Base-by-base conservation (phyloP, 2,888 invertebrate genomes). In the Nematopogon swammerdamellus region DNA sequence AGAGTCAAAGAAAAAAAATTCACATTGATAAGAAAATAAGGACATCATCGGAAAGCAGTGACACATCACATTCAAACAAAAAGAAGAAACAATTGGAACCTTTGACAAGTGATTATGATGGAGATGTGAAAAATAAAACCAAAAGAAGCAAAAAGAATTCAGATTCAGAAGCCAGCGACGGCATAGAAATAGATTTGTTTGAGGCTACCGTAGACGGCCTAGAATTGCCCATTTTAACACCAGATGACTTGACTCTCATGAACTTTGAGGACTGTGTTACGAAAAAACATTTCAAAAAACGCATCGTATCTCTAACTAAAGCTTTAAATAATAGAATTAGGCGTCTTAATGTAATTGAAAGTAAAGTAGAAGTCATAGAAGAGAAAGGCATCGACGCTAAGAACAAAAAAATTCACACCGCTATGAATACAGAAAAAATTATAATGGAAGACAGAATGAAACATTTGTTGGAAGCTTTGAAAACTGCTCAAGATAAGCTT, bases 371-470 rank as follows among this genome's bases (percentile, higher is more conserved):
- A 1, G 60, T 52, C 1, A 59, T 81, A 52, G 80, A 82, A 56
- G 62, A 67, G 1, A 64, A 57, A 54, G 72, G 72, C 1, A 53
- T 79, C 0, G 61, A 58, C 10, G 54, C 64, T 0, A 60, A 59
- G 44, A 77, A 72, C 25, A 75, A 77, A 49, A 64, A 65, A 47
- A 67, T 57, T 46, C 74, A 74, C 53, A 70, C 70, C 3, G 70
- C 73, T 0, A 71, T 77, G 72, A 68, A 70, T 11, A 54, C 58
- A 3, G 73, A 76, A 42, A 72, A 66, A 57, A 30, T 68, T 3
- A 50, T 64, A 0, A 53, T 68, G 11, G 55, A 72, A 53, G 62
- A 70, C 42, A 55, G 70, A 25, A 54, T 65, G 1, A 55, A 60
- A 6, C 67, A 65, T 45, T 47, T 79, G n/a, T 44, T 59, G 16